Evolutionary conservation across 2,888 invertebrate species (phyloP).

Genomic region (Ophion ellenae): DNA sequence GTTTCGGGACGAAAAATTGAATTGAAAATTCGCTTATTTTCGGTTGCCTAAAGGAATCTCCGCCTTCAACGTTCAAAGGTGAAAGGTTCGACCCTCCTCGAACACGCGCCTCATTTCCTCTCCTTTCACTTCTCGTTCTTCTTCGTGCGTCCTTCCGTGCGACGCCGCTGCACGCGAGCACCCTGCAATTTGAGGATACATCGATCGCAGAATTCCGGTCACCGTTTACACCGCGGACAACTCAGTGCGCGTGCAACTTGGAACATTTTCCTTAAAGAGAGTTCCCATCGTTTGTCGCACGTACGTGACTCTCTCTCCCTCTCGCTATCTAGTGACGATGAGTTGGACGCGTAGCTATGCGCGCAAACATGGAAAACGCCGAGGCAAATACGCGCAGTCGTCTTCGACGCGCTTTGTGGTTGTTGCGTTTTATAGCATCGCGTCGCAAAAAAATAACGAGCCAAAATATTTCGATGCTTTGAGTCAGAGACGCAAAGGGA

Average conservation of each 20-base stretch:
- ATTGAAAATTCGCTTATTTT: no score
- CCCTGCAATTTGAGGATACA: constrained; percentile 43
- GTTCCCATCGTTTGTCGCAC: constrained; percentile 28
- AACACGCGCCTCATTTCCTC: constrained; percentile 7
- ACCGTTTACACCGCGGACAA: constrained; percentile 22
- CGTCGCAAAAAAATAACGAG: background rate
- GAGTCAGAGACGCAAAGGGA: no score
- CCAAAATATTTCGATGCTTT: no score
- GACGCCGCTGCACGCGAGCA: background rate
- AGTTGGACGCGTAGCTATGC: constrained; percentile 46
- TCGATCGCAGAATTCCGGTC: constrained; percentile 61
- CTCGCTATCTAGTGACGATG: constrained; percentile 17
- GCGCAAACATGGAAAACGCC: constrained; percentile 52
- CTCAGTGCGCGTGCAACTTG: background rate
- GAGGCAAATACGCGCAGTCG: constrained; percentile 12
- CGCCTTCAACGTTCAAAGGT: no score
- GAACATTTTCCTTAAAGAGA: constrained; percentile 22
- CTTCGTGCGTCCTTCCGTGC: background rate
- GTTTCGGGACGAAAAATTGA: no score
- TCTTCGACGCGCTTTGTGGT: background rate
- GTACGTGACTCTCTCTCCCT: constrained; percentile 40
- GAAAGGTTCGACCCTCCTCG: no score
- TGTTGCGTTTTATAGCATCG: background rate
- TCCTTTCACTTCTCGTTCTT: constrained; percentile 3
- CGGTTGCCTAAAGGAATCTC: no score